These are phyloP conservation scores for Thecophora atra DNA, from an alignment of 2,888 invertebrate genomes.

Conservation along the genomic window DNA sequence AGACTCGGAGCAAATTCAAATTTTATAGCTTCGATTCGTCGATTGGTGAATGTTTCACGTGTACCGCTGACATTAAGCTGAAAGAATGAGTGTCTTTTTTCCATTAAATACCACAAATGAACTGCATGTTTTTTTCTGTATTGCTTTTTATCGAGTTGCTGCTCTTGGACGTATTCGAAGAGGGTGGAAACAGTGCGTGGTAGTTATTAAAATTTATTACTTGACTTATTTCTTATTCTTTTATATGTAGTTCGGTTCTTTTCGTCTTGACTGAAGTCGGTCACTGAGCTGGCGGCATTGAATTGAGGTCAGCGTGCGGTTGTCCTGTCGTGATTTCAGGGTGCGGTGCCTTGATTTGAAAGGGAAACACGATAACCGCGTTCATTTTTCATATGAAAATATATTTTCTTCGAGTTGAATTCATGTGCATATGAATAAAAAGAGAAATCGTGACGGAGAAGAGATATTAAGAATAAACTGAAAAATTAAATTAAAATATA, in stretches of 20 bases:
- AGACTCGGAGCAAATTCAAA: background rate
- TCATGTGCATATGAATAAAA: no score
- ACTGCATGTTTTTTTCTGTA: background rate
- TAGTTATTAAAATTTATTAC: conserved; percentile 1
- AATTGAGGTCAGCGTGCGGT: background rate
- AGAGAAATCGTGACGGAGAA: background rate
- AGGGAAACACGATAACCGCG: background rate
- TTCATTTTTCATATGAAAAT: background rate
- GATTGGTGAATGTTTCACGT: conserved; percentile 14
- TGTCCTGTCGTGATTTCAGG: background rate
- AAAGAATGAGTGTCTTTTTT: conserved; percentile 2
- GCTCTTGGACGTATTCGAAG: background rate
- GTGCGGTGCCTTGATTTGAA: background rate
- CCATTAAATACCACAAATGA: background rate
- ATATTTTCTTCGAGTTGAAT: no score
- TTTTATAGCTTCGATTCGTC: background rate
- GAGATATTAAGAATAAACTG: background rate
- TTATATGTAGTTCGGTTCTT: background rate
- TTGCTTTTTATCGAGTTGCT: background rate
- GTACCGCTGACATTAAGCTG: conserved; percentile 38
- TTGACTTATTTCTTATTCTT: background rate
- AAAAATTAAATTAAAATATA: background rate
- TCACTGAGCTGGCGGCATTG: background rate
- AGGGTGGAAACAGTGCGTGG: conserved; percentile 1
- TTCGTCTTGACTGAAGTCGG: background rate